Base-by-base conservation (phyloP, 2,888 invertebrate genomes). In the Salticus scenicus region DNA sequence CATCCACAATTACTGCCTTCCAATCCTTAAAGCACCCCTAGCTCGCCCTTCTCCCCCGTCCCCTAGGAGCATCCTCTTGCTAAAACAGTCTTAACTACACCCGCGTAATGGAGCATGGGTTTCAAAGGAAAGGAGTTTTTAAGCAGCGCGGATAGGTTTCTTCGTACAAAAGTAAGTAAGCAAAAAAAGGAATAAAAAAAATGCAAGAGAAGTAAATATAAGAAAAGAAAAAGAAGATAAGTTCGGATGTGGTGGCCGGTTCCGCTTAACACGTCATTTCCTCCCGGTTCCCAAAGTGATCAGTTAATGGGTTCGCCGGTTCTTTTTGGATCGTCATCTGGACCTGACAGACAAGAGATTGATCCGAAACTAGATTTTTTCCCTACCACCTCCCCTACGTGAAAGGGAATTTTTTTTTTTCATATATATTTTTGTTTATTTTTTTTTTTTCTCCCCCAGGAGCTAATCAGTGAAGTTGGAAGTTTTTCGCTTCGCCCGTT, bases 231-330 rank as follows among this genome's bases (percentile, higher is more conserved):
- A 37, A 37, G 10, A 7, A 37, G 37, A 37, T 37, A 37, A 37
- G 37, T 37, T 69, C 74, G 81, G 81, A 81, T 74, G 81, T 74
- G 81, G 81, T 81, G 81, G 81, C 81, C 76, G 83, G 83, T 85
- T 85, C 79, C 79, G 79, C 79, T 85, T 85, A 85, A 85, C 85
- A 85, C 85, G 85, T 85, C 85, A 85, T 85, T 85, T 85, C 85
- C 85, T 85, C 85, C 85, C 85, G 75, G 85, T 84, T 84, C 83
- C 79, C 63, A 79, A 85, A 85, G 78, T 85, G 85, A 85, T 85
- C 85, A 85, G 85, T 85, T 85, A 85, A 85, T 85, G 85, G 85
- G 79, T 75, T 74, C 78, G 73, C 79, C 70, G 79, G 85, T 78
- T 79, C 79, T 74, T 74, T 75, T 69, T 78, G 78, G 79, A 69